A percentile compares a stretch with the other conserved stretches of the same genome.
Evolutionary conservation across 2,797 vertebrate genomes (phyloP).

Genomic region (Chloroceryle amazona): DNA sequence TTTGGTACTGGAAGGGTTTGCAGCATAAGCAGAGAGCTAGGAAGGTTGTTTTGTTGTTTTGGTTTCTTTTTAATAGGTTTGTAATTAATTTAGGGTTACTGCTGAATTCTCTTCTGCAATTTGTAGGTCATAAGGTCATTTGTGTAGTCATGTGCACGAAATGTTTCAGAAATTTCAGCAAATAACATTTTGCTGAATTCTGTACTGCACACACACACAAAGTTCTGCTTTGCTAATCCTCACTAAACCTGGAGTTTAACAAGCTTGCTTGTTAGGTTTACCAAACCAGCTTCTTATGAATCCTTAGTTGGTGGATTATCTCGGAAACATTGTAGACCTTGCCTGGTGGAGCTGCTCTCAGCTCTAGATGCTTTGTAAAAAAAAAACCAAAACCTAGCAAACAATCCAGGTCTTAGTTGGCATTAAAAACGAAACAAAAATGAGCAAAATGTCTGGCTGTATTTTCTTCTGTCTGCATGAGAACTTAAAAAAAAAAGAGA

Average conservation of each 20-base stretch:
- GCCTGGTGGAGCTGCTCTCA: not conserved
- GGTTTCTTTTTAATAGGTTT: not conserved
- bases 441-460: not conserved
- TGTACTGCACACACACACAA: not conserved
- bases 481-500: not conserved
- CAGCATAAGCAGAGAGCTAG: not conserved
- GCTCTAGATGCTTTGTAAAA: not conserved
- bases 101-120: not conserved
- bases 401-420: not conserved
- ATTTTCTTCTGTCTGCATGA: not conserved
- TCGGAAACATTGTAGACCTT: rapidly evolving
- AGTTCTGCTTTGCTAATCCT: not conserved
- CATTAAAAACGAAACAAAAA: not conserved
- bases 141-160: not conserved
- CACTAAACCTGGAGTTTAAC: not conserved
- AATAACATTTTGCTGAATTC: not conserved
- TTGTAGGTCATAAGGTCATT: rapidly evolving
- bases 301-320: not conserved
- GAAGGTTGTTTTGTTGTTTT: not conserved
- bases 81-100: not conserved
- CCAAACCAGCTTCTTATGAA: no score
- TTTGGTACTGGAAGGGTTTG: not conserved
- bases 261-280: not conserved
- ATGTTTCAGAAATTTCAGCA: not conserved
- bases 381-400: no score